Base-by-base conservation (phyloP, 2,113 vertebrate species). In the Bufo gargarizans region DNA sequence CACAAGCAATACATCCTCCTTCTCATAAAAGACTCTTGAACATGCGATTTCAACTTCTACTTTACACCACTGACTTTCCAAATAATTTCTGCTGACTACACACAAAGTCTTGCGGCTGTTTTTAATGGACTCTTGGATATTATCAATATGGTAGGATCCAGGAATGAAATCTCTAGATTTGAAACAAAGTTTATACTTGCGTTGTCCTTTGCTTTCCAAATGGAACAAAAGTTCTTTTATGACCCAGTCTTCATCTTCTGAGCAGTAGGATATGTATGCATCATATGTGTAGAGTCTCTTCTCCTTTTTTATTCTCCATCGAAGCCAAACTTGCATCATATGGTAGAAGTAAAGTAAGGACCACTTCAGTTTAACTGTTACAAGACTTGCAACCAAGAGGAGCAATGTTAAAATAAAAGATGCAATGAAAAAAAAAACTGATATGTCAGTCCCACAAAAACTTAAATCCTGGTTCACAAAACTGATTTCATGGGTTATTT, bases 91-190 rank as follows among this genome's bases (percentile, higher is more conserved):
- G 59, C 86, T 90, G 45, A 91, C 78, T 10, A 91, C 12, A 59
- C 91, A 91, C 45, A 91, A 59, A 1, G 91, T 90, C 33, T 91
- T 91, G 13, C 81, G 86, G 71, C 91, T 91, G 65, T 63, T 81
- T 59, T 87, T 91, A 77, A 91, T 79, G 19, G 89, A 89, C 16
- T 83, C 82, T 84, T 91, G 91, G 13, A 91, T 85, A 2, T 91
- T 91, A 47, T 91, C 86, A 79, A 91, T 85, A 56, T 89, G 88
- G 79, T 90, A 90, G 45, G 47, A 53, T 50, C 91, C 91, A 2
- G 90, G 89, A 43, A 86, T 79, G 72, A 91, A 91, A 77, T 91
- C 91, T 77, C 91, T 86, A 50, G 89, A 84, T n/a, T 89, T 89
- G 20, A 91, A 90, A 58, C 91, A 91, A 11, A 90, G 81, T 47